Evolutionary conservation across 2,797 vertebrate species (phyloP).

Genomic region (Girardinus metallicus): DNA sequence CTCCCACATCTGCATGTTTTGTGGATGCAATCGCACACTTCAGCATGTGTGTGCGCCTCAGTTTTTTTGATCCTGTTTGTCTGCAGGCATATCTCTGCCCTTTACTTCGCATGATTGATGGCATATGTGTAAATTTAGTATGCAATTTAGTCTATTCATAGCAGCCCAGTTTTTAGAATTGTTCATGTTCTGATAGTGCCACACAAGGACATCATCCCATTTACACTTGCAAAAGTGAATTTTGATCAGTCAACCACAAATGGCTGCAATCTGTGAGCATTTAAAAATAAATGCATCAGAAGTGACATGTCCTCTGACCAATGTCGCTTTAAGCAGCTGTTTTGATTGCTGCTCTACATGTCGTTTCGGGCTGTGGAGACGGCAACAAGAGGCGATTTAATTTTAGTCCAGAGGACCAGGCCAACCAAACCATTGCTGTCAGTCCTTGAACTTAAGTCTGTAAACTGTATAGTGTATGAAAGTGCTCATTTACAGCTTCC

Average conservation of each 20-base stretch:
- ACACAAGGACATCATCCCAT: constrained; percentile 37
- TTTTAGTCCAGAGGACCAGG: constrained; percentile 53
- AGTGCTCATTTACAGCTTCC: constrained; percentile 22
- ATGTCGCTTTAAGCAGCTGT: constrained; percentile 25
- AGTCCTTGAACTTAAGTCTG: constrained; percentile 34
- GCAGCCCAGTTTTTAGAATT: constrained; percentile 54
- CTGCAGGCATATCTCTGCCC: constrained; percentile 58
- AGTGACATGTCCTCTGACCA: constrained; percentile 38
- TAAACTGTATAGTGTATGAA: not conserved
- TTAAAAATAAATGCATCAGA: constrained; percentile 31
- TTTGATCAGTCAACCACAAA: constrained; percentile 40
- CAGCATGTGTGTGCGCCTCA: constrained; percentile 8
- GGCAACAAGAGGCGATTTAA: constrained; percentile 48
- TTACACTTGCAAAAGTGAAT: constrained; percentile 32
- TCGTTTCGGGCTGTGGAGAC: constrained; percentile 33
- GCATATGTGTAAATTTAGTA: constrained; percentile 58
- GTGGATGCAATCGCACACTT: constrained; percentile 20
- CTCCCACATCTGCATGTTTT: constrained; percentile 20
- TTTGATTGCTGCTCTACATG: constrained; percentile 60
- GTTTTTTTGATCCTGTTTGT: constrained; percentile 32
- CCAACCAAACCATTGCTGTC: constrained; percentile 29
- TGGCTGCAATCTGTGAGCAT: constrained; percentile 21
- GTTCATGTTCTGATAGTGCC: constrained; percentile 25
- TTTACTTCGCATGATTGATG: constrained; percentile 79
- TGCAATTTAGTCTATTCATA: constrained; percentile 72